Conservation (phyloP, 2,113 vertebrate genomes). For the Carettochelys insculpta region DNA sequence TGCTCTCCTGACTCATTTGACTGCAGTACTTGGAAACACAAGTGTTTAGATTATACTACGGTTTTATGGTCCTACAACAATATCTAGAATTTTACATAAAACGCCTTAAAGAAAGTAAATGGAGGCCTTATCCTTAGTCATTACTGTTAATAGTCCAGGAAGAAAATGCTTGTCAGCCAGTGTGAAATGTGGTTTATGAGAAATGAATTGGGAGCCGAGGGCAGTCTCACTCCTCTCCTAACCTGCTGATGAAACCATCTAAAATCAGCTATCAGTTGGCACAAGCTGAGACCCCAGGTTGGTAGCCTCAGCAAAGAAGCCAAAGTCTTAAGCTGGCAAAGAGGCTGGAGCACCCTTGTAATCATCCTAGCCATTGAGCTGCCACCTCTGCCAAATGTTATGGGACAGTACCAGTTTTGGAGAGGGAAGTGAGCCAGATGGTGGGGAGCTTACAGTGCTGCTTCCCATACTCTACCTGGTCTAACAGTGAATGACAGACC, state of each 20-base stretch:
- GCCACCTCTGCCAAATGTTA: neutral
- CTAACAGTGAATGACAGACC: neutral
- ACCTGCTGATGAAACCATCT: neutral
- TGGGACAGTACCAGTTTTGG: neutral
- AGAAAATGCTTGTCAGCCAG: neutral
- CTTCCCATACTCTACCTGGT: neutral
- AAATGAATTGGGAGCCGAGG: neutral
- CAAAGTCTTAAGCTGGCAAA: neutral
- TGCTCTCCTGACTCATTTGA: neutral
- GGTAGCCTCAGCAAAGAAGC: neutral
- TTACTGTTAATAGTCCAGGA: neutral
- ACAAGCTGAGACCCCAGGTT: neutral
- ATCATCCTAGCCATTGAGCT: neutral
- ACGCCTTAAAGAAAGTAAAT: neutral
- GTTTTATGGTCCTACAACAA: neutral
- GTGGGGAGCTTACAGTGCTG: neutral
- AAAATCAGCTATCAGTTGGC: neutral
- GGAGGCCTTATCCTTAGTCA: neutral
- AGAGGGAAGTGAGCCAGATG: neutral
- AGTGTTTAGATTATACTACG: neutral
- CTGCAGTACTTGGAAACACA: neutral
- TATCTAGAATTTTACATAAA: neutral
- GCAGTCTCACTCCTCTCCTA: neutral
- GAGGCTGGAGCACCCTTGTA: neutral
- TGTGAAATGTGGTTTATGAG: neutral